phyloP scores from a whole-genome alignment of 2,113 vertebrate genomes.

The Baryphthengus martii region DNA sequence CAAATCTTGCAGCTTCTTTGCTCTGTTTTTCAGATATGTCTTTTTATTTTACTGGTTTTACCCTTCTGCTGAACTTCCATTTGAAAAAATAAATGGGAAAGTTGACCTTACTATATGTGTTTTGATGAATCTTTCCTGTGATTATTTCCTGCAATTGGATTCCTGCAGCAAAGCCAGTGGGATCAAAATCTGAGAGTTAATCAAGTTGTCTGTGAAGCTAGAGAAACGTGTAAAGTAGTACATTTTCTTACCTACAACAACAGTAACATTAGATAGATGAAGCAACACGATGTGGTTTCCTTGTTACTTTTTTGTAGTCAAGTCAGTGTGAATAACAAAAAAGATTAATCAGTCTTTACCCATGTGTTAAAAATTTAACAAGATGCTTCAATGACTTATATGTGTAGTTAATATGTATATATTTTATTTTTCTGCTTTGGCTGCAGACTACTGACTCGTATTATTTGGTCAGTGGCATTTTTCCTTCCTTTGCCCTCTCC shows the following conservation, averaged over 20 bases:
- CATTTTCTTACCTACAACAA: not conserved
- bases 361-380: not conserved
- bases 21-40: not conserved
- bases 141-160: constrained; percentile 8
- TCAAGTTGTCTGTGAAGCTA: not conserved
- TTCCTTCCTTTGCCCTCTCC: not conserved
- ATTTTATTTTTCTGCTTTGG: not conserved
- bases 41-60: not conserved
- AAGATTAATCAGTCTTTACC: not conserved
- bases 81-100: not conserved
- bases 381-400: not conserved
- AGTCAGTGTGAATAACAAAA: not conserved
- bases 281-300: not conserved
- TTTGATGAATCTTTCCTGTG: not conserved
- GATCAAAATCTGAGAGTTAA: not conserved
- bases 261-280: not conserved
- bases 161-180: not conserved
- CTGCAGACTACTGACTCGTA: not conserved
- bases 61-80: not conserved
- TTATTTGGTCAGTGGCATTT: not conserved
- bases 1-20: not conserved
- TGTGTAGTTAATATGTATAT: not conserved
- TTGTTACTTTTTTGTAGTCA: not conserved
- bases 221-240: not conserved
- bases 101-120: not conserved